A percentile compares a stretch with the other conserved stretches of the same genome.
These are phyloP conservation scores for Agapornis canus DNA, from an alignment of 2,797 vertebrate genomes.

Conservation along the genomic window DNA sequence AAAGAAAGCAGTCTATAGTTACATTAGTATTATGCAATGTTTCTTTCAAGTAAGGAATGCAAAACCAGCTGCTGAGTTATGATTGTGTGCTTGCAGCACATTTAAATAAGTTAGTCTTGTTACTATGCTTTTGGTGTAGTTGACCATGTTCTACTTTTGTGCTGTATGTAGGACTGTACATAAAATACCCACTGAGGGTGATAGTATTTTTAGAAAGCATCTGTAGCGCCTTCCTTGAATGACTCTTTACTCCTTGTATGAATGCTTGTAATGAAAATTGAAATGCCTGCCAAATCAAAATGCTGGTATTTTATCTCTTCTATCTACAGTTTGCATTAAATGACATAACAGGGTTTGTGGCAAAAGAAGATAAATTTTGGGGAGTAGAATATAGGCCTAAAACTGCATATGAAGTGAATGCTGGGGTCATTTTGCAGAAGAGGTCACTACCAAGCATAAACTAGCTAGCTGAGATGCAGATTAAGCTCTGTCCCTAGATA, in stretches of 20 bases:
- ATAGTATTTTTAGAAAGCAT: background rate
- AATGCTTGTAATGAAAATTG: background rate
- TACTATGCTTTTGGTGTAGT: background rate
- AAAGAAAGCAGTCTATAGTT: background rate
- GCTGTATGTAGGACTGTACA: background rate
- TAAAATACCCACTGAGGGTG: background rate
- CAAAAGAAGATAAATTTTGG: background rate
- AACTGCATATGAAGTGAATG: background rate
- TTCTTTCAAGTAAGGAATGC: background rate
- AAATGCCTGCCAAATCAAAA: background rate
- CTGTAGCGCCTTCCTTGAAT: background rate
- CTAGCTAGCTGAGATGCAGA: background rate
- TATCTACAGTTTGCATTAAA: background rate
- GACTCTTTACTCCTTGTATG: background rate
- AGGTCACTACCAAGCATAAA: background rate
- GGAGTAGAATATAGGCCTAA: background rate
- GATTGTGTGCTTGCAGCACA: background rate
- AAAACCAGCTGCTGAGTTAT: background rate
- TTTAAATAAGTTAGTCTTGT: background rate
- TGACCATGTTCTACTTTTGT: background rate
- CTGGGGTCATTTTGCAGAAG: background rate
- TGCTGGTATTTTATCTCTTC: background rate
- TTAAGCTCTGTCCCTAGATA: background rate
- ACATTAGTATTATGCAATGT: background rate
- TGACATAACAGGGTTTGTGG: background rate